Evolutionary conservation across 2,113 vertebrate species (phyloP).

Genomic region (Psettodes erumei): DNA sequence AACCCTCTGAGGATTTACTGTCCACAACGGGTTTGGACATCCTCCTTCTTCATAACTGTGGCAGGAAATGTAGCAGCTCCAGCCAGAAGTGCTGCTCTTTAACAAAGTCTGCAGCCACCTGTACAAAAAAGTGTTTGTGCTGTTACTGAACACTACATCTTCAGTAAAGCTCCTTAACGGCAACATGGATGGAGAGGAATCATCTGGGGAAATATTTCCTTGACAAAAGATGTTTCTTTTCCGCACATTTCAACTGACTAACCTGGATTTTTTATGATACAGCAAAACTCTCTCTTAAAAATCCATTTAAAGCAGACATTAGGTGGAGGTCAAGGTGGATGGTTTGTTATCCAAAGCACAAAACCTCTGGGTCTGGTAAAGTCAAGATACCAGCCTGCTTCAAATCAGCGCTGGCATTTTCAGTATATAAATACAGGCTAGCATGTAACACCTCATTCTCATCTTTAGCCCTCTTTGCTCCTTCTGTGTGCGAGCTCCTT

Average conservation of each 20-base stretch:
- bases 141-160: not conserved
- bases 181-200: not conserved
- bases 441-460: too few species aligned
- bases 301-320: not conserved
- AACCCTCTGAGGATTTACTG: constrained; percentile 5
- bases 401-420: too few species aligned
- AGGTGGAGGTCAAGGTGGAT: too few species aligned
- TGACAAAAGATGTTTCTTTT: not conserved
- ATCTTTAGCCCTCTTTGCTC: too few species aligned
- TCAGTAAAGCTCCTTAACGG: not conserved
- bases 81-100: not conserved
- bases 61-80: not conserved
- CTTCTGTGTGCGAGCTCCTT: too few species aligned
- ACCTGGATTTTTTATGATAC: not conserved
- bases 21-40: constrained; percentile 18
- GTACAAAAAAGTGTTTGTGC: not conserved
- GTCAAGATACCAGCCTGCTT: too few species aligned
- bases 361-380: too few species aligned
- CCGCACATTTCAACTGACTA: not conserved
- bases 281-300: not conserved
- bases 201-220: not conserved
- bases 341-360: too few species aligned
- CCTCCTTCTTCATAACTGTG: not conserved
- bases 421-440: too few species aligned
- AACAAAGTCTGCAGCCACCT: not conserved